Conservation (phyloP, 2,113 vertebrate genomes). For the Crotalus tigris region DNA sequence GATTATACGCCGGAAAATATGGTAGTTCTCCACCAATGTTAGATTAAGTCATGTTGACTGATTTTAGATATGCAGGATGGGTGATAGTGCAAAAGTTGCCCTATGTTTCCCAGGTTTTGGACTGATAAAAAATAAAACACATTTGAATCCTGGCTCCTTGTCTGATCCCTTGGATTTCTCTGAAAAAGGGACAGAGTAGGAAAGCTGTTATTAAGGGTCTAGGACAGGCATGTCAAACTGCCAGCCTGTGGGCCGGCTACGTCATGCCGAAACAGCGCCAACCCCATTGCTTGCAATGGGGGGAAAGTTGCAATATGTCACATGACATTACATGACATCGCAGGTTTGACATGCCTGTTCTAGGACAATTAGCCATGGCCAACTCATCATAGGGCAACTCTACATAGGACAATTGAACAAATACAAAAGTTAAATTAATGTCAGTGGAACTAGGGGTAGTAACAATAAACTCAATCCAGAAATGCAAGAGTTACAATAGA, state of each 20-base stretch:
- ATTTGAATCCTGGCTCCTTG: background rate
- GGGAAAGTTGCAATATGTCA: too few species aligned
- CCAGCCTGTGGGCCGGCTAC: too few species aligned
- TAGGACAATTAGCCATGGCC: background rate
- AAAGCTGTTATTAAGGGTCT: background rate
- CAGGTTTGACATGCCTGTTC: background rate
- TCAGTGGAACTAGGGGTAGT: background rate
- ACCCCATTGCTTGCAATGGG: too few species aligned
- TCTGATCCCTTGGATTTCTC: background rate
- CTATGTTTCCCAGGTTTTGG: background rate
- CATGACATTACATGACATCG: too few species aligned
- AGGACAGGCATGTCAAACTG: background rate
- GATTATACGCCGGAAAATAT: too few species aligned
- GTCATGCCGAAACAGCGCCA: rapidly evolving
- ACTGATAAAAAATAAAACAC: background rate
- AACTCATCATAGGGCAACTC: background rate
- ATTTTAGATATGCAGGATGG: background rate
- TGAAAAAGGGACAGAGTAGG: background rate
- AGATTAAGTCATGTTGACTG: background rate
- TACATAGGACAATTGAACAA: background rate
- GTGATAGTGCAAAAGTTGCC: background rate
- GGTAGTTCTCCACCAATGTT: background rate
- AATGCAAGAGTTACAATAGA: background rate
- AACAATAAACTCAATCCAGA: background rate
- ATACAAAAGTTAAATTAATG: background rate